These are phyloP conservation scores for Ridgeia piscesae DNA, from an alignment of 1,140 invertebrate genomes.

Conservation along the genomic window DNA sequence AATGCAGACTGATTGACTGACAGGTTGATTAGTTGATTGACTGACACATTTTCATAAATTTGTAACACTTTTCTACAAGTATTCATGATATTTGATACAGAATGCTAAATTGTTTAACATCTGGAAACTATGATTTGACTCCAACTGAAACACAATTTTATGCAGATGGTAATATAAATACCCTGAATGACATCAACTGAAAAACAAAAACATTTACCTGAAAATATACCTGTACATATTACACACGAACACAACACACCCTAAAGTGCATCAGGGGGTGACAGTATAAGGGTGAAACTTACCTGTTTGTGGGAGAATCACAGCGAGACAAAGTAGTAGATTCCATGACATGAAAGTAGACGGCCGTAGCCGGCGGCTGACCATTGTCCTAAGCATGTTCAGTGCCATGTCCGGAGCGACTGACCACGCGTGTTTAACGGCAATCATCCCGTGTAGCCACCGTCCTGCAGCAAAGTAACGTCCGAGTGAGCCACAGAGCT, in stretches of 20 bases:
- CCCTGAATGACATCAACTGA: too few relatives aligned
- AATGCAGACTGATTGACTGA: too few relatives aligned
- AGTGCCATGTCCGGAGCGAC: neutral
- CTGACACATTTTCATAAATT: too few relatives aligned
- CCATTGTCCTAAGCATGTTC: neutral
- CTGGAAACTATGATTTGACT: too few relatives aligned
- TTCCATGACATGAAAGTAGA: neutral
- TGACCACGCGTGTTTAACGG: neutral
- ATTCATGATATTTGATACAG: too few relatives aligned
- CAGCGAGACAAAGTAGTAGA: neutral
- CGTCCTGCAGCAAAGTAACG: neutral
- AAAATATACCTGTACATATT: neutral
- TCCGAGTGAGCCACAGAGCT: neutral
- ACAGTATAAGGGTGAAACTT: neutral
- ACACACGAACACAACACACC: too few relatives aligned
- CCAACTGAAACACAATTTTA: too few relatives aligned
- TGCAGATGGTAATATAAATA: too few relatives aligned
- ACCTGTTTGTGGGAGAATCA: neutral
- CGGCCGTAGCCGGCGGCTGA: neutral
- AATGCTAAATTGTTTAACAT: too few relatives aligned
- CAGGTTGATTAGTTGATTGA: neutral
- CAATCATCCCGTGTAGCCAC: neutral
- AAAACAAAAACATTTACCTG: neutral
- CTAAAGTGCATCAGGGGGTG: neutral
- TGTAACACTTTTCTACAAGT: too few relatives aligned